Base-by-base conservation (phyloP, 2,888 invertebrate species). In the Leptopterna dolabrata region DNA sequence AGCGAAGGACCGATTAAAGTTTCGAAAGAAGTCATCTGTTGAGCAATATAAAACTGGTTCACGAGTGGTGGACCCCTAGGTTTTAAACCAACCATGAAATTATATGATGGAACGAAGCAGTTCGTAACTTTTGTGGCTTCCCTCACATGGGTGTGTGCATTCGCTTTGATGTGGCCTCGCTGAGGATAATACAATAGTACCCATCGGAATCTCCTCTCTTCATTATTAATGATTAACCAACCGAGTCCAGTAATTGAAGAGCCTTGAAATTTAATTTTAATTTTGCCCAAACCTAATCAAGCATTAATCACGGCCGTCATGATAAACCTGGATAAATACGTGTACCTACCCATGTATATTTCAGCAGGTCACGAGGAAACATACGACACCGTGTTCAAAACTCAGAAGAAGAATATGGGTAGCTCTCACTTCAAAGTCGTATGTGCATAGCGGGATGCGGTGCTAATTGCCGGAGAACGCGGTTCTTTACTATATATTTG, bases 11-110 rank as follows among this genome's bases (percentile, higher is more conserved):
- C 78, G 78, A 78, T 78, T 78, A 78, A 19, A 78, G 78, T 78
- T 78, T 78, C 78, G 78, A 78, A 78, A 78, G 73, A 73, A 73
- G 78, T 45, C 78, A 78, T 78, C 78, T 78, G 78, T 78, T 78
- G 78, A 45, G 78, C 78, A 78, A 78, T n/a, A 78, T 45, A 78
- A 78, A 78, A 78, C 78, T 78, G 78, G 78, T 78, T 78, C 78
- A 78, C 78, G 78, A 78, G 78, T 24, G 78, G 76, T 43, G 45
- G 78, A 45, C 41, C 78, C 24, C 45, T 41, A 78, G 73, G 41
- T 73, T 73, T 73, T 73, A 36, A 78, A 78, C 78, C 78, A 78
- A 78, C 78, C 78, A 78, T 78, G 78, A 78, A 78, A 78, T 78
- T 78, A 78, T 78, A 78, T 78, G 78, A 78, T 45, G 78, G 78